Evolutionary conservation across 2,888 invertebrate genomes (phyloP), one percentile per base, ranked within the genome.

Genomic region (Plusia festucae): DNA sequence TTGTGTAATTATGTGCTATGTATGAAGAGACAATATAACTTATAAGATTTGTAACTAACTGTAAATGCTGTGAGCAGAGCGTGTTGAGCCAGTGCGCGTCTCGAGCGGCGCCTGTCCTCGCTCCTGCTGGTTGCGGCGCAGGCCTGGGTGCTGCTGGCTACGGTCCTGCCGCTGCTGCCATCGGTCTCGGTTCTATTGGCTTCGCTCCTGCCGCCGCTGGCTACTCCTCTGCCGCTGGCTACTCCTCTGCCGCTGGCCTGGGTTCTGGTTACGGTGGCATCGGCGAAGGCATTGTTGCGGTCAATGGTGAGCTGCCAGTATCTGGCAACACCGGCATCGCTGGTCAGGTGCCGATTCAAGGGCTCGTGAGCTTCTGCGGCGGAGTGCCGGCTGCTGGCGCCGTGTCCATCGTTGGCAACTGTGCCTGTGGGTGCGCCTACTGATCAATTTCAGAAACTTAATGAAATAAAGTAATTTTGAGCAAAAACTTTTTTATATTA

Each of bases 261-360:
- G 44, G 44, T 13, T 44, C 44, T 44, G 44, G 16, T 44, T 82
- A 80, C 72, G 77, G 80, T 57, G 80, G 78, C 30, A 51, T 54
- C 27, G 84, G 84, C 46, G 56, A 60, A 62, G 84, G 83, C 51
- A 74, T 78, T 63, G 71, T 78, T 53, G 82, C 73, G 51, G 77
- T 79, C 46, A 72, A 69, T 9, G 80, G 82, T 1, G 78, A 76
- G 56, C 64, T 73, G 65, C n/a, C n/a, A n/a, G n/a, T n/a, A n/a
- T n/a, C n/a, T n/a, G n/a, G n/a, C n/a, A n/a, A n/a, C n/a, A n/a
- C n/a, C n/a, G n/a, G n/a, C n/a, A n/a, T n/a, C n/a, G n/a, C n/a
- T n/a, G n/a, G n/a, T n/a, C n/a, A n/a, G n/a, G n/a, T n/a, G n/a
- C n/a, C n/a, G n/a, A n/a, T n/a, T n/a, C n/a, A n/a, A n/a, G n/a